These are phyloP conservation scores for Orius laevigatus DNA, from an alignment of 1,140 invertebrate genomes.

Conservation along the genomic window DNA sequence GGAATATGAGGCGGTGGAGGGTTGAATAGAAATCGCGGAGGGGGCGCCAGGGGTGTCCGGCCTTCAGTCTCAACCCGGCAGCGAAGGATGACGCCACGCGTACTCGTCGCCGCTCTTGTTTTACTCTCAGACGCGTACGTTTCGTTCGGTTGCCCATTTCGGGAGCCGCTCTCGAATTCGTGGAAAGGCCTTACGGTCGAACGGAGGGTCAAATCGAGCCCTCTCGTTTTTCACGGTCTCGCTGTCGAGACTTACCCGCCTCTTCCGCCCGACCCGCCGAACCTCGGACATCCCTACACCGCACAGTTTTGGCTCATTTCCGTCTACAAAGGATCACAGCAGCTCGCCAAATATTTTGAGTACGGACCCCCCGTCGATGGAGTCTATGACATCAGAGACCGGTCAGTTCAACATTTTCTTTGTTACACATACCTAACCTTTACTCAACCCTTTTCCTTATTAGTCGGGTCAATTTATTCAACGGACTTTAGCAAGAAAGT, in stretches of 20 bases:
- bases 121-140: conserved; percentile 1
- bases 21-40: neutral
- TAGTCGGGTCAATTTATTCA: too few species aligned
- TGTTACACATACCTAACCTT: too few species aligned
- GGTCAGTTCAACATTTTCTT: conserved; percentile 15
- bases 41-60: neutral
- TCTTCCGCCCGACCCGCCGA: conserved; percentile 2
- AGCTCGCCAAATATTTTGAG: conserved; percentile 14
- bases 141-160: neutral
- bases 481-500: too few species aligned
- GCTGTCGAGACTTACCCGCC: conserved; percentile 19
- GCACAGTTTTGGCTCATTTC: conserved; percentile 21
- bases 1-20: neutral
- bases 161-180: conserved; percentile 5
- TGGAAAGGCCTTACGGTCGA: conserved; percentile 17
- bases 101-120: neutral
- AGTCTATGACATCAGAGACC: conserved; percentile 20
- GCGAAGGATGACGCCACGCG: neutral
- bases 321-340: conserved; percentile 18
- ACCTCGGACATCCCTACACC: conserved; percentile 11
- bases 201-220: conserved; percentile 9
- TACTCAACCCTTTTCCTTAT: too few species aligned
- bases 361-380: conserved; percentile 9
- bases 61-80: neutral
- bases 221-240: conserved; percentile 20